Conservation (phyloP, 2,797 vertebrate genomes). For the Gallinago nigripennis region DNA sequence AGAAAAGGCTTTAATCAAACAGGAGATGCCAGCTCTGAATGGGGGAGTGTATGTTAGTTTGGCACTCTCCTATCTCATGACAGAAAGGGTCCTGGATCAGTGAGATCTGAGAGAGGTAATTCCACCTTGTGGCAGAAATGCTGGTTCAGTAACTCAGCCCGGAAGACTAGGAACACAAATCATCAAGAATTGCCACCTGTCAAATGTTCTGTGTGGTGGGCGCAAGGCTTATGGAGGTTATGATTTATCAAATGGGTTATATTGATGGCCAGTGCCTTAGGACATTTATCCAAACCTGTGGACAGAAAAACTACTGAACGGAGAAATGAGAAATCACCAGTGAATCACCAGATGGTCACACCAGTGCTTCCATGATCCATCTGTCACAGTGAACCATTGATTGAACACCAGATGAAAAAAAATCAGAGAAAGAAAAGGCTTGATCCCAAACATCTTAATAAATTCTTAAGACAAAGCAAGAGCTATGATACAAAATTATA, state of each 20-base stretch:
- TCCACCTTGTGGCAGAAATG: not conserved
- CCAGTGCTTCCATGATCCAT: not conserved
- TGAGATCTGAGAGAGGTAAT: not conserved
- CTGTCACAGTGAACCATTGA: not conserved
- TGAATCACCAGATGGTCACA: not conserved
- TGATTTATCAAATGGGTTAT: not conserved
- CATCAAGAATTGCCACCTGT: not conserved
- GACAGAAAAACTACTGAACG: not conserved
- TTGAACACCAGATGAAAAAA: not conserved
- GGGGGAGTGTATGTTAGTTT: not conserved
- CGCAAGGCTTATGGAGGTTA: not conserved
- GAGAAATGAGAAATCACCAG: not conserved
- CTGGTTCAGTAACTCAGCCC: not conserved
- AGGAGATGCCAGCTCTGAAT: not conserved
- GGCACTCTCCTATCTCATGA: slow-evolving; percentile 28
- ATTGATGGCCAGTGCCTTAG: not conserved
- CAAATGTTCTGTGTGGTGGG: not conserved
- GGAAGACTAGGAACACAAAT: not conserved
- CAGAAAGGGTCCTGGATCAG: not conserved
- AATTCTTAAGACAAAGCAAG: not conserved
- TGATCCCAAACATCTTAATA: not conserved
- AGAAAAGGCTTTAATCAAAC: not conserved
- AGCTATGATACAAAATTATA: not conserved
- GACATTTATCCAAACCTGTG: not conserved
- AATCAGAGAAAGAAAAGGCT: not conserved